Conservation (phyloP, 2,888 invertebrate genomes). For the Zaprionus lineosus region DNA sequence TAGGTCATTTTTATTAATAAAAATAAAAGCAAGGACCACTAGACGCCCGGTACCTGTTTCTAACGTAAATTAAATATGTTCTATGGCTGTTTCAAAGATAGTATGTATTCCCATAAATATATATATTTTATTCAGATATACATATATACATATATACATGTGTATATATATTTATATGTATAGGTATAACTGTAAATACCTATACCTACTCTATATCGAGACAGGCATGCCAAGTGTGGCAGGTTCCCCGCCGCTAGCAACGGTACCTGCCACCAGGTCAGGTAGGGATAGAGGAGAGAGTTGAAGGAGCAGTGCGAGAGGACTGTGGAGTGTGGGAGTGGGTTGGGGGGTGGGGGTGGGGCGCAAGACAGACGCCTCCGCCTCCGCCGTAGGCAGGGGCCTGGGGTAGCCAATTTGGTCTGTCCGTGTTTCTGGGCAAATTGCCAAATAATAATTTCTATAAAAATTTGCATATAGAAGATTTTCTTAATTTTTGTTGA, state of each 20-base stretch:
- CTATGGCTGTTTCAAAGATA: too few species aligned
- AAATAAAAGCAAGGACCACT: conserved; percentile 11
- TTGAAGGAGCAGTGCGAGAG: too few species aligned
- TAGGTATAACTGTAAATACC: too few species aligned
- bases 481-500: conserved; percentile 45
- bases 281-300: too few species aligned
- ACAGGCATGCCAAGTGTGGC: conserved; percentile 35
- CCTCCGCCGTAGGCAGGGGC: too few species aligned
- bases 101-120: too few species aligned
- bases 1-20: conserved; percentile 75
- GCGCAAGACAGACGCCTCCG: conserved; percentile 13
- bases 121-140: too few species aligned
- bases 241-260: background rate
- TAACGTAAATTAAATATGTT: conserved; percentile 55
- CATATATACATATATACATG: too few species aligned
- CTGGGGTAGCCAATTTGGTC: conserved; percentile 37
- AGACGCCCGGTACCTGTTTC: conserved; percentile 29
- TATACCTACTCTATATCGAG: too few species aligned
- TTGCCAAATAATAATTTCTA: conserved; percentile 65
- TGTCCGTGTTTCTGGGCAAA: conserved; percentile 36
- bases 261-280: too few species aligned
- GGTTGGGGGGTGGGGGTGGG: background rate
- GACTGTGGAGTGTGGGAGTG: too few species aligned
- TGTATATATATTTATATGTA: too few species aligned
- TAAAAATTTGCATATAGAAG: conserved; percentile 43